A percentile compares a stretch with the other conserved stretches of the same genome.
phyloP scores from a whole-genome alignment of 2,888 invertebrate species.

The Aquatica leii region DNA sequence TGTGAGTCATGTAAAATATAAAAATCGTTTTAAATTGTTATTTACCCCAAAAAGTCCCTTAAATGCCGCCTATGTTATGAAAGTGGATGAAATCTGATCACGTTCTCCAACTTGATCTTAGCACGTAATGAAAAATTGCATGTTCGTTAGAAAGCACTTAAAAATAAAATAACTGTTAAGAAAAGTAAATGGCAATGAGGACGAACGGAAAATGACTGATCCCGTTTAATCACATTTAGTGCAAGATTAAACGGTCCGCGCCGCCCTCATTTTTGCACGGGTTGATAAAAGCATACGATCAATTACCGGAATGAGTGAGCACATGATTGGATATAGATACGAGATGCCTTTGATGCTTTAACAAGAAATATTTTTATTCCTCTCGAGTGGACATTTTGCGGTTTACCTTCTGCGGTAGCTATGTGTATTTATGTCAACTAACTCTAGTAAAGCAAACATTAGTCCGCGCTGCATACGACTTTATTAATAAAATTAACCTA shows the following conservation, averaged over 20 bases:
- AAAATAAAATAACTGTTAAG: constrained; percentile 49
- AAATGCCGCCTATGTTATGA: constrained; percentile 39
- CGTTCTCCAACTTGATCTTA: constrained; percentile 67
- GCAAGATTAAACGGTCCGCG: constrained; percentile 55
- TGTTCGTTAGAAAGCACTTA: constrained; percentile 48
- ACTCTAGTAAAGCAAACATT: constrained; percentile 60
- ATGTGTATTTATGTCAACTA: constrained; percentile 58
- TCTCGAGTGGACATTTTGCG: constrained; percentile 54
- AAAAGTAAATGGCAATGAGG: constrained; percentile 48
- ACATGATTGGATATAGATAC: constrained; percentile 53
- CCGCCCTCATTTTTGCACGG: constrained; percentile 51
- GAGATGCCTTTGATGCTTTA: constrained; percentile 53
- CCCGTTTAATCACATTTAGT: constrained; percentile 55
- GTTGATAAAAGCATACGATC: constrained; percentile 50
- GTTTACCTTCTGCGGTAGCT: constrained; percentile 47
- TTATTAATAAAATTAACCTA: constrained; percentile 59
- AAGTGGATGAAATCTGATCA: constrained; percentile 61
- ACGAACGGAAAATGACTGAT: constrained; percentile 33
- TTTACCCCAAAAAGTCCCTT: constrained; percentile 23
- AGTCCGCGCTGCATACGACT: constrained; percentile 53
- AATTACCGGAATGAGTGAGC: constrained; percentile 56
- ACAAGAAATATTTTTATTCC: constrained; percentile 58
- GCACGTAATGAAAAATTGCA: constrained; percentile 77
- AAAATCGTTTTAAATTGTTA: constrained; percentile 15
- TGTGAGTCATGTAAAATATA: constrained; percentile 12